Evolutionary conservation across 1,140 invertebrate genomes (phyloP), one percentile per base, ranked within the genome.

Genomic region (Hylyphantes graminicola): DNA sequence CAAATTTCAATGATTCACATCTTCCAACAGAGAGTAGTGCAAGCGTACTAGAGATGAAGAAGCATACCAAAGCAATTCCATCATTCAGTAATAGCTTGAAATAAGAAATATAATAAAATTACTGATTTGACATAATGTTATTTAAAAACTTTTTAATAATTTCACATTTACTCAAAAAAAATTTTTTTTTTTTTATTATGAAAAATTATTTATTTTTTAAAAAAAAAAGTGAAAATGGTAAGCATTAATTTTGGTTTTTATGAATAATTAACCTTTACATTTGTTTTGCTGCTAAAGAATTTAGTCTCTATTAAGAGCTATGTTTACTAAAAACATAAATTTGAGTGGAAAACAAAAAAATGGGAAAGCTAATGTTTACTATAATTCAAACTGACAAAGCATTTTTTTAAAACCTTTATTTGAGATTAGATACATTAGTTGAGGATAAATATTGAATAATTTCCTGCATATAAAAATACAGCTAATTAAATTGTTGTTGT

Each of bases 61-160:
- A 63, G 21, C 53, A 73, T 7, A 82, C 35, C 7, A 59, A 35
- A 13, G 64, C 10, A 6, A 82, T 54, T 13, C 68, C 48, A 53
- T 82, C 79, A 63, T 82, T 82, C 17, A 82, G 55, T 8, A 82
- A 35, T 35, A 82, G 50, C 79, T 82, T 0, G 19, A 59, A 75
- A 21, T 6, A 48, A 12, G 7, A 11, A 35, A 35, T 48, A 68
- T n/a, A 17, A 68, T 48, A 68, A 61, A 61, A 15, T 61, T 68
- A n/a, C n/a, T n/a, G n/a, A n/a, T n/a, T n/a, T n/a, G n/a, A n/a
- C n/a, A n/a, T n/a, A n/a, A n/a, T n/a, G n/a, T n/a, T n/a, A n/a
- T n/a, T n/a, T n/a, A n/a, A n/a, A n/a, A n/a, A n/a, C n/a, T n/a
- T n/a, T n/a, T n/a, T n/a, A n/a, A n/a, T n/a, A n/a, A n/a, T n/a